Evolutionary conservation across 2,888 invertebrate species (phyloP).

Genomic region (Loripinus fragilis): DNA sequence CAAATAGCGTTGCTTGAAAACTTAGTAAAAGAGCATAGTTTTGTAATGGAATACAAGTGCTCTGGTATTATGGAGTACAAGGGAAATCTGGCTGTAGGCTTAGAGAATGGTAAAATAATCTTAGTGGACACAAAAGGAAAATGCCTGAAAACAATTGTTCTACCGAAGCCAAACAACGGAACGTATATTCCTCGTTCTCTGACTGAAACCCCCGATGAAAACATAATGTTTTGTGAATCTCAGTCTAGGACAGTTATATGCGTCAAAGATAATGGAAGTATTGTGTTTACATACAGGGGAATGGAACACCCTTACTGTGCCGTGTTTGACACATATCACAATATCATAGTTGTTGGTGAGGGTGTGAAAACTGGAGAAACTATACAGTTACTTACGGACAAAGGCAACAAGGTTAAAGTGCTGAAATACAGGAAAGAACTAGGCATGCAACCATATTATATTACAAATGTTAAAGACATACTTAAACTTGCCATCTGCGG

Average conservation of each 20-base stretch:
- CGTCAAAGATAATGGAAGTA: neutral
- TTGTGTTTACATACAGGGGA: neutral
- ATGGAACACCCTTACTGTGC: neutral
- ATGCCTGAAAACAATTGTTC: neutral
- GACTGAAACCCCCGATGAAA: neutral
- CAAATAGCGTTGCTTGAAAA: neutral
- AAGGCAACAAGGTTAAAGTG: neutral
- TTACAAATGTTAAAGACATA: neutral
- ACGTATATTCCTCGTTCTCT: neutral
- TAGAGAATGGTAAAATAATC: neutral
- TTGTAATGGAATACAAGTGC: conserved; percentile 7
- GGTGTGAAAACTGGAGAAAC: neutral
- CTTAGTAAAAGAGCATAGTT: neutral
- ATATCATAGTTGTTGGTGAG: neutral
- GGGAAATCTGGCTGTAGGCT: neutral
- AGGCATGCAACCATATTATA: conserved; percentile 3
- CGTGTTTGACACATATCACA: neutral
- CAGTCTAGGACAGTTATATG: neutral
- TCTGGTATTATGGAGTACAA: neutral
- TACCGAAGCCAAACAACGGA: neutral
- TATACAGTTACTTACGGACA: neutral
- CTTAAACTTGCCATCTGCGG: neutral
- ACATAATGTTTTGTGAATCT: conserved; percentile 3
- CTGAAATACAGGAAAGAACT: conserved; percentile 5
- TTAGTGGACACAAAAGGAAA: neutral